Percentiles rank a stretch among this genome's conserved stretches.
Conservation (phyloP, 2,797 vertebrate species). For the Danio choprae region DNA sequence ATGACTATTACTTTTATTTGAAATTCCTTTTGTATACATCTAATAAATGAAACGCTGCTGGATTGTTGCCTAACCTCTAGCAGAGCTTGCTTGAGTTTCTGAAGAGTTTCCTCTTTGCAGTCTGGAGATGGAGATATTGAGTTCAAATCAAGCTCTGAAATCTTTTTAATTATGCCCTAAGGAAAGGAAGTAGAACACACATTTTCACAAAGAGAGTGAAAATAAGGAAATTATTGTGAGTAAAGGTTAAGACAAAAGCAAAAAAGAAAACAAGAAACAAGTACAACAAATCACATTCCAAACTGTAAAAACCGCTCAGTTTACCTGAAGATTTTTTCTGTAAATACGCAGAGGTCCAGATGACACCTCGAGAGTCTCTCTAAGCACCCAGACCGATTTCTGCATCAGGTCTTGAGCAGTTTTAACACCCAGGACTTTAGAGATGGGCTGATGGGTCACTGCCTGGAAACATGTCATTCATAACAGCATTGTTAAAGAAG, state of each 20-base stretch:
- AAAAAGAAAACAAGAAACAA: not conserved
- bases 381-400: conserved; percentile 58
- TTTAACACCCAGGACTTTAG: conserved; percentile 37
- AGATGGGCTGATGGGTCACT: conserved; percentile 45
- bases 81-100: conserved; percentile 62
- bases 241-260: not conserved
- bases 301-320: not conserved
- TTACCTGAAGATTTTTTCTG: conserved; percentile 73
- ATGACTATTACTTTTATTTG: no score
- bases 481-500: not conserved
- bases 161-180: conserved; percentile 63
- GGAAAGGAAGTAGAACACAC: conserved; percentile 41
- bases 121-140: conserved; percentile 54
- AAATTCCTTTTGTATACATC: not conserved
- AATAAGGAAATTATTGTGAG: not conserved
- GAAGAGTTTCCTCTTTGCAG: conserved; percentile 52
- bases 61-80: conserved; percentile 64
- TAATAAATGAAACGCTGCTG: not conserved
- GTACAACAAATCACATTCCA: not conserved
- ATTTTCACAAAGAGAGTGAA: not conserved
- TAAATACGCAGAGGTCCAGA: conserved; percentile 63
- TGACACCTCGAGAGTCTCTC: conserved; percentile 63
- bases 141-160: conserved; percentile 62
- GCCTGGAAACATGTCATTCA: conserved; percentile 56
- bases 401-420: conserved; percentile 61